phyloP scores from a whole-genome alignment of 2,113 vertebrate species.

The Bubalus kerabau region DNA sequence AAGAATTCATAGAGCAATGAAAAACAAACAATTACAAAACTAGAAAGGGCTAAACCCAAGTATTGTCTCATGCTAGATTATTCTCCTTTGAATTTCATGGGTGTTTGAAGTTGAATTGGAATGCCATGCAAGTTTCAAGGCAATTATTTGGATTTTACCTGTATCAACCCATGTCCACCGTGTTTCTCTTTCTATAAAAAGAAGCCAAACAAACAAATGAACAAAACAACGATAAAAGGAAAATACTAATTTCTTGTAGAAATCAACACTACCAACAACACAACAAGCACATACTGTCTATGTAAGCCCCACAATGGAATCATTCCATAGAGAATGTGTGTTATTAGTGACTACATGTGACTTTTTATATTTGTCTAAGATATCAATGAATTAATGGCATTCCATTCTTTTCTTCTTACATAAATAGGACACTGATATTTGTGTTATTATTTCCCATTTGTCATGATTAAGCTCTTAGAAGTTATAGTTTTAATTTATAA shows the following conservation, averaged over 20 bases:
- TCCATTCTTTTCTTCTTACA: neutral
- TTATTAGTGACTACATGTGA: neutral
- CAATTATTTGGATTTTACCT: slow-evolving; percentile 12
- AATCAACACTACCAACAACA: neutral
- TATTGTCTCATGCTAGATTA: neutral
- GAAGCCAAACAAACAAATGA: neutral
- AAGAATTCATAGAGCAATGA: slow-evolving; percentile 65
- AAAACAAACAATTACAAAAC: slow-evolving; percentile 58
- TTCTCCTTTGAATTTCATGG: slow-evolving; percentile 46
- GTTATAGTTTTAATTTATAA: slow-evolving; percentile 7
- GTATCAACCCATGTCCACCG: neutral
- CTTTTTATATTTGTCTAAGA: neutral
- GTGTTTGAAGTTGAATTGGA: slow-evolving; percentile 14
- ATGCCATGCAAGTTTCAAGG: neutral
- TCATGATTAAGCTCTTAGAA: neutral
- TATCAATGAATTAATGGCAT: neutral
- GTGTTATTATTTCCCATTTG: neutral
- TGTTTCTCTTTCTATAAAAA: neutral
- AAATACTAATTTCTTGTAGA: neutral
- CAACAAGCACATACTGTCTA: neutral
- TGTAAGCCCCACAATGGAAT: neutral
- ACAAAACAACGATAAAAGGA: neutral
- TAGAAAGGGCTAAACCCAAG: neutral
- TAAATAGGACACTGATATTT: neutral
- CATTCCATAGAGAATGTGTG: neutral